Evolutionary conservation across 2,888 invertebrate genomes (phyloP).

Genomic region (Thera obeliscata): DNA sequence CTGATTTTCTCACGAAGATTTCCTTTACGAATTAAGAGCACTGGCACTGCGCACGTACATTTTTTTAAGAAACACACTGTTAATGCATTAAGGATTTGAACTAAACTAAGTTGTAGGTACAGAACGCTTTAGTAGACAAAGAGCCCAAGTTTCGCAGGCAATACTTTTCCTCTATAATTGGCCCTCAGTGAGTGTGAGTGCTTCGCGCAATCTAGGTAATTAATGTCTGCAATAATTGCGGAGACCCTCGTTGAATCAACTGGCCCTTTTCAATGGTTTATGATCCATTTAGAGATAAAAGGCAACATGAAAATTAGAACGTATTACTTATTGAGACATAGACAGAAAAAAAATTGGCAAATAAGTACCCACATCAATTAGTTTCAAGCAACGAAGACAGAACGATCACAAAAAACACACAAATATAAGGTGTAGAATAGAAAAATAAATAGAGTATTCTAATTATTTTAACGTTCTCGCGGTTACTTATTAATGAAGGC

Average conservation of each 20-base stretch:
- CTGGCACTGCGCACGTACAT: too few relatives aligned
- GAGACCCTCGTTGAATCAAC: conserved; percentile 20
- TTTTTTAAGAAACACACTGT: too few relatives aligned
- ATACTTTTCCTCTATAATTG: conserved; percentile 26
- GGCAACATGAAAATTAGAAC: conserved; percentile 9
- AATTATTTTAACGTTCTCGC: too few relatives aligned
- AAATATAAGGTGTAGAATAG: too few relatives aligned
- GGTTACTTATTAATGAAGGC: too few relatives aligned
- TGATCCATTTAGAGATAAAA: conserved; percentile 18
- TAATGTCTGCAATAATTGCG: conserved; percentile 26
- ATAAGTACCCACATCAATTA: too few relatives aligned
- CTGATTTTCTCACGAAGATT: too few relatives aligned
- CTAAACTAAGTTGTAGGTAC: not conserved
- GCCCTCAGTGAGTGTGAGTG: conserved; percentile 21
- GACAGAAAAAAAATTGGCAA: not conserved
- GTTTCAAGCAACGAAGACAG: too few relatives aligned
- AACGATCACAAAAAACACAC: too few relatives aligned
- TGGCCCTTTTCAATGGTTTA: conserved; percentile 19
- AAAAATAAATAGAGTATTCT: too few relatives aligned
- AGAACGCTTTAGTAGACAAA: conserved; percentile 10
- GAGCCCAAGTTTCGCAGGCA: not conserved
- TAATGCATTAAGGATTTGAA: too few relatives aligned
- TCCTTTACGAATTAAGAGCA: too few relatives aligned
- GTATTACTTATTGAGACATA: not conserved
- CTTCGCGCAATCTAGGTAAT: conserved; percentile 27